Evolutionary conservation across 2,113 vertebrate genomes (phyloP).

Genomic region (Heterotis niloticus): DNA sequence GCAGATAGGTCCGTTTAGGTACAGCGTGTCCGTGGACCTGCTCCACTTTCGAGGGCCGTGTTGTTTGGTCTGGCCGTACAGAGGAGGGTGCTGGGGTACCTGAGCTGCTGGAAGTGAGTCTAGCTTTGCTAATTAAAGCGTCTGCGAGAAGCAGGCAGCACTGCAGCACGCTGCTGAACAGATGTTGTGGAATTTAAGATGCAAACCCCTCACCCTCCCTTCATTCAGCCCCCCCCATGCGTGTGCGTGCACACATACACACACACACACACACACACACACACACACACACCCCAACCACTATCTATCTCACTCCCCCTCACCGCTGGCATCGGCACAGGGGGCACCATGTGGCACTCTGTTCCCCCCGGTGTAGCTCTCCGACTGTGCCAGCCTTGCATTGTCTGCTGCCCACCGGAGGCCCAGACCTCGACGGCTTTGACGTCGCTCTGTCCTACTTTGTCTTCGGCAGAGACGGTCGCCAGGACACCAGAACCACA

Average conservation of each 20-base stretch:
- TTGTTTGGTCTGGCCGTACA: neutral
- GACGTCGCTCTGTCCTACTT: slow-evolving; percentile 4
- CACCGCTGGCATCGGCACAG: slow-evolving; percentile 59
- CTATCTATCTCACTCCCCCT: slow-evolving; percentile 33
- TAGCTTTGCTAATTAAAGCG: slow-evolving; percentile 64
- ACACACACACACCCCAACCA: slow-evolving; percentile 25
- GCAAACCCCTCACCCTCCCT: slow-evolving; percentile 50
- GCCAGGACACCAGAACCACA: neutral
- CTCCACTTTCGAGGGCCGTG: neutral
- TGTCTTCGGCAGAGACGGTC: neutral
- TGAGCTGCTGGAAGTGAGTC: slow-evolving; percentile 55
- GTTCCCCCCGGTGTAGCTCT: slow-evolving; percentile 67
- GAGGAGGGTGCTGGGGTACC: slow-evolving; percentile 42
- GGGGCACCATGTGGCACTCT: slow-evolving; percentile 69
- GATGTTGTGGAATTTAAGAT: slow-evolving; percentile 88
- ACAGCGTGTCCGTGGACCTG: neutral
- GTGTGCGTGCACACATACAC: too few relatives aligned
- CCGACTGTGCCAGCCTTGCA: slow-evolving; percentile 59
- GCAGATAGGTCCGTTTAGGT: neutral
- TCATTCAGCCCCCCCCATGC: slow-evolving; percentile 19
- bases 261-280: too few relatives aligned
- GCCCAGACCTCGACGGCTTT: slow-evolving; percentile 45
- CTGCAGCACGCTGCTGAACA: slow-evolving; percentile 66
- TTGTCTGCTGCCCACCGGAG: slow-evolving; percentile 66
- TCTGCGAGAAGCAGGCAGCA: slow-evolving; percentile 54